Evolutionary conservation across 2,797 vertebrate species (phyloP).

Genomic region (Cirrhinus mrigala): DNA sequence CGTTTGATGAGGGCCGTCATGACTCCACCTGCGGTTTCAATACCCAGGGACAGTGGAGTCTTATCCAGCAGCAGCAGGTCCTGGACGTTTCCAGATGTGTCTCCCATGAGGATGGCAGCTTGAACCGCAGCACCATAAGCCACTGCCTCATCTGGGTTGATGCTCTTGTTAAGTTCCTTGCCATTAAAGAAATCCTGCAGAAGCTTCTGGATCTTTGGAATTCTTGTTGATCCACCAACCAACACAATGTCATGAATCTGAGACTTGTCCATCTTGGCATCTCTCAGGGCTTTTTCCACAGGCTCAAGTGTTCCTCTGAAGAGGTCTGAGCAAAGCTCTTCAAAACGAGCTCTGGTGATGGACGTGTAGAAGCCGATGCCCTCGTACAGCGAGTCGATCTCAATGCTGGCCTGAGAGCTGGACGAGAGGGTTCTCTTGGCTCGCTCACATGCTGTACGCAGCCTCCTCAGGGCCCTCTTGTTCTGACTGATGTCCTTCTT

Average conservation of each 20-base stretch:
- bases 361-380: conserved; percentile 54
- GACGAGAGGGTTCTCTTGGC: conserved; percentile 56
- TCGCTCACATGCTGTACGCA: conserved; percentile 48
- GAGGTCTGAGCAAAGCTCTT: conserved; percentile 53
- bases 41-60: conserved; percentile 60
- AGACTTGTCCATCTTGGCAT: conserved; percentile 52
- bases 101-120: conserved; percentile 62
- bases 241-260: conserved; percentile 42
- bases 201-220: conserved; percentile 60
- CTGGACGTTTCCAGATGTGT: conserved; percentile 62
- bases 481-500: conserved; percentile 57
- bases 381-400: conserved; percentile 52
- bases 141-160: conserved; percentile 55
- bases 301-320: conserved; percentile 55
- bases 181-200: conserved; percentile 58
- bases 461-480: conserved; percentile 55
- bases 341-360: conserved; percentile 55
- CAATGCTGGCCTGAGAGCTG: conserved; percentile 56
- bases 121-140: conserved; percentile 61
- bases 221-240: conserved; percentile 56
- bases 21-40: conserved; percentile 63
- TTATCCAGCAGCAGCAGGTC: conserved; percentile 62
- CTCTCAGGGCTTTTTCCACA: conserved; percentile 55
- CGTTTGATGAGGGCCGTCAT: conserved; percentile 64
- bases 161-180: conserved; percentile 55